phyloP scores from a whole-genome alignment of 2,888 invertebrate species.

The Entomobrya proxima region DNA sequence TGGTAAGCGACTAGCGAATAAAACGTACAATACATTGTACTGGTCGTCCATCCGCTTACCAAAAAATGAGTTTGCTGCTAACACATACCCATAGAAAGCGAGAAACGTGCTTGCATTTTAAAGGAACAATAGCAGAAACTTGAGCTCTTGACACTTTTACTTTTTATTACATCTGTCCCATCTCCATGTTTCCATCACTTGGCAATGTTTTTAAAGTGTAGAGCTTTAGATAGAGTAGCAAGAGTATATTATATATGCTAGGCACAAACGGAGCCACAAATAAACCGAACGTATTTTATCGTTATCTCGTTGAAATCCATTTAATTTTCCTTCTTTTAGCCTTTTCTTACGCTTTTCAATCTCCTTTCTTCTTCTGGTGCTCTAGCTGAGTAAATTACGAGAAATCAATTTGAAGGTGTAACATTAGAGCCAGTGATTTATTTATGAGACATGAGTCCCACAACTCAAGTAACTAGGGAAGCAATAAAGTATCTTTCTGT shows the following conservation, averaged over 20 bases:
- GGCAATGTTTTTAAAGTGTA: too few species aligned
- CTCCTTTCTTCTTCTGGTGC: too few species aligned
- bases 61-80: background rate
- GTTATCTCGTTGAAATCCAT: conserved; percentile 55
- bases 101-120: background rate
- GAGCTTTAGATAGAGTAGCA: too few species aligned
- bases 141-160: conserved; percentile 14
- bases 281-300: background rate
- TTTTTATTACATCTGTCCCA: background rate
- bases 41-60: background rate
- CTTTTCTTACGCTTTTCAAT: background rate
- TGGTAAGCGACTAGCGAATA: background rate
- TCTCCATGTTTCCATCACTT: too few species aligned
- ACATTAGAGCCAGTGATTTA: conserved; percentile 65
- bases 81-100: background rate
- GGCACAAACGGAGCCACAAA: background rate
- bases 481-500: conserved; percentile 25
- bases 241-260: background rate
- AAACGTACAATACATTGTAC: background rate
- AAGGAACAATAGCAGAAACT: background rate
- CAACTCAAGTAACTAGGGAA: conserved; percentile 44
- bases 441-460: conserved; percentile 59
- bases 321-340: conserved; percentile 1
- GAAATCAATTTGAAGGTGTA: conserved; percentile 64
- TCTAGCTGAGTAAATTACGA: conserved; percentile 53